Base-by-base conservation (phyloP, 2,888 invertebrate species). In the Ophion ellenae region DNA sequence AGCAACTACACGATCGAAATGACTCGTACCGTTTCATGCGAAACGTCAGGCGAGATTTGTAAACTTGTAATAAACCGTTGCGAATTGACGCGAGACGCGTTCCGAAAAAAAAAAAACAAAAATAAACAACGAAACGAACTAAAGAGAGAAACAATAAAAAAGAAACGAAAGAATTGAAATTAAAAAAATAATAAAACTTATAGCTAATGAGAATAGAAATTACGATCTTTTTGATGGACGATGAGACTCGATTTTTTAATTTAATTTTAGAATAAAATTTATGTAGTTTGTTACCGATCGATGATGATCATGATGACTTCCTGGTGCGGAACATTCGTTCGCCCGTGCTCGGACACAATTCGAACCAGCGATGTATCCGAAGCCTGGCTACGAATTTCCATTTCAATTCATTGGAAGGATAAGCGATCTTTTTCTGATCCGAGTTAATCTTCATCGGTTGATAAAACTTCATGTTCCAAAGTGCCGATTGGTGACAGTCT, bases 41-140 rank as follows among this genome's bases (percentile, higher is more conserved):
- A 32, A 40, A 36, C 70, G n/a, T 9, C 20, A 61, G 61, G 61
- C 61, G 20, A 20, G 2, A 20, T 61, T 67, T 11, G 20, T 28
- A n/a, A 64, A 40, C 7, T 57, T 83, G 45, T 32, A 36, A 17
- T 69, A 66, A 59, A 61, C 28, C 10, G 59, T 75, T 57, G 78
- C 36, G 24, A 59, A 24, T 71, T 17, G 32, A 7, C 64, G 63
- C 71, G 45, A 57, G 57, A 81, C 73, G 63, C 63, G 69, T 80
- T 69, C 40, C 75, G 71, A 83, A 76, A 69, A 79, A 32, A 71
- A 83, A 67, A 75, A 69, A 79, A 32, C 66, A 86, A 67, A 71
- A 70, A 61, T 59, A 59, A 83, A 63, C 57, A 86, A 83, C 32
- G 40, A 73, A 86, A 82, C 71, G 57, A 80, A 81, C 47, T 74